phyloP scores from a whole-genome alignment of 2,888 invertebrate genomes.

The Cheilosia pagana region DNA sequence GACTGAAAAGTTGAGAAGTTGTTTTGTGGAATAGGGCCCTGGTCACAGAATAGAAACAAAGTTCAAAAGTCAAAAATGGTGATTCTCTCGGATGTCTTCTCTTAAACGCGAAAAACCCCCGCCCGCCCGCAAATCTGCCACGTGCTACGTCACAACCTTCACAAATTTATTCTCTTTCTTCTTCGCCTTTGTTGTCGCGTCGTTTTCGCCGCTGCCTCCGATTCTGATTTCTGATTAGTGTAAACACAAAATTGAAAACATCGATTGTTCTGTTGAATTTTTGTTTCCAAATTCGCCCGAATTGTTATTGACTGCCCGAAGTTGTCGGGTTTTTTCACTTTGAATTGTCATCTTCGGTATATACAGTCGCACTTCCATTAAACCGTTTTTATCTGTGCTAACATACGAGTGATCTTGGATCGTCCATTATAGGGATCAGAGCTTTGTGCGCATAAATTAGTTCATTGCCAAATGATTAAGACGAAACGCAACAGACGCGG shows the following conservation, averaged over 20 bases:
- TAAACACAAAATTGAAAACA: conserved; percentile 36
- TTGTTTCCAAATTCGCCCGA: conserved; percentile 27
- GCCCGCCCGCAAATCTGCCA: too few species aligned
- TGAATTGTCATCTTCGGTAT: conserved; percentile 18
- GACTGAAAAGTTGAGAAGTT: too few species aligned
- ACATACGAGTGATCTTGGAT: neutral
- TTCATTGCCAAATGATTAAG: conserved; percentile 43
- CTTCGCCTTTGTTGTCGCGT: too few species aligned
- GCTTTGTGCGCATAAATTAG: conserved; percentile 48
- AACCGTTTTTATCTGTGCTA: neutral
- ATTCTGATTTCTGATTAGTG: conserved; percentile 9
- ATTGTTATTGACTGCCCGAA: conserved; percentile 6
- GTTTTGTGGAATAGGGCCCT: too few species aligned
- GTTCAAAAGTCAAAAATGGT: too few species aligned
- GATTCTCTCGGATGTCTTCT: too few species aligned
- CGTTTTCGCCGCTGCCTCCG: too few species aligned
- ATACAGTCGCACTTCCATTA: neutral
- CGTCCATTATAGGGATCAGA: conserved; percentile 27
- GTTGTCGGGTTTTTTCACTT: conserved; percentile 13
- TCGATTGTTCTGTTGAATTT: conserved; percentile 4
- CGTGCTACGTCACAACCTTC: too few species aligned
- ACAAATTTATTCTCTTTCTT: too few species aligned
- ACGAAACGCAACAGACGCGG: neutral
- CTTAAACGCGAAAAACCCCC: too few species aligned
- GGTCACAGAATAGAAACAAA: too few species aligned